Conservation (phyloP, 2,888 invertebrate genomes). For the Empis livida region DNA sequence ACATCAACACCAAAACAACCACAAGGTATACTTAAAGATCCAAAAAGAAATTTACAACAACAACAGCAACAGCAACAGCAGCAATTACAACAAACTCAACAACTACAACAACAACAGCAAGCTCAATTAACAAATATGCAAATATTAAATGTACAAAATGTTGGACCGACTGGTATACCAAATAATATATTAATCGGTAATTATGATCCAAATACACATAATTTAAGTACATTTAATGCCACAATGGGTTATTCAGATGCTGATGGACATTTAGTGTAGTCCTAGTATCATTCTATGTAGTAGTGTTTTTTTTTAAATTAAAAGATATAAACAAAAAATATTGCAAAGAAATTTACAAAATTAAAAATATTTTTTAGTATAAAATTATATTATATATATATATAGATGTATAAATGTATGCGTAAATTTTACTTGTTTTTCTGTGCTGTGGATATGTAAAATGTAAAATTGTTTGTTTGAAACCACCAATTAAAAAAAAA, state of each 20-base stretch:
- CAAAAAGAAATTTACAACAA: slow-evolving; percentile 44
- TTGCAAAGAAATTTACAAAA: too few relatives aligned
- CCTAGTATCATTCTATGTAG: neutral
- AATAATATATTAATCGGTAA: slow-evolving; percentile 24
- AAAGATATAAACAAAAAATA: too few relatives aligned
- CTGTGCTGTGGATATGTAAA: too few relatives aligned
- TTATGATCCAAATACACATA: slow-evolving; percentile 31
- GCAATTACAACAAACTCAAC: slow-evolving; percentile 37
- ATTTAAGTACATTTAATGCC: slow-evolving; percentile 31
- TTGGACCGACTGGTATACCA: slow-evolving; percentile 30
- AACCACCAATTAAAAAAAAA: too few relatives aligned
- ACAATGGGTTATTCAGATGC: slow-evolving; percentile 35
- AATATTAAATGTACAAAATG: slow-evolving; percentile 47
- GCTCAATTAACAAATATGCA: slow-evolving; percentile 37
- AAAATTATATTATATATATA: too few relatives aligned
- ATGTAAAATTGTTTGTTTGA: too few relatives aligned
- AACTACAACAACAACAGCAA: slow-evolving; percentile 36
- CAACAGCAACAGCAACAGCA: slow-evolving; percentile 40
- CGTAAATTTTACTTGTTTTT: too few relatives aligned
- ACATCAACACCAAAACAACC: slow-evolving; percentile 40
- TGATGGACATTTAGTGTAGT: slow-evolving; percentile 37
- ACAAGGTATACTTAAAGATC: slow-evolving; percentile 49
- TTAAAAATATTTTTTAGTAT: too few relatives aligned
- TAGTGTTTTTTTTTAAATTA: too few relatives aligned
- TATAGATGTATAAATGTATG: too few relatives aligned